Conservation (phyloP, 2,113 vertebrate genomes). For the Oreamnos americanus region DNA sequence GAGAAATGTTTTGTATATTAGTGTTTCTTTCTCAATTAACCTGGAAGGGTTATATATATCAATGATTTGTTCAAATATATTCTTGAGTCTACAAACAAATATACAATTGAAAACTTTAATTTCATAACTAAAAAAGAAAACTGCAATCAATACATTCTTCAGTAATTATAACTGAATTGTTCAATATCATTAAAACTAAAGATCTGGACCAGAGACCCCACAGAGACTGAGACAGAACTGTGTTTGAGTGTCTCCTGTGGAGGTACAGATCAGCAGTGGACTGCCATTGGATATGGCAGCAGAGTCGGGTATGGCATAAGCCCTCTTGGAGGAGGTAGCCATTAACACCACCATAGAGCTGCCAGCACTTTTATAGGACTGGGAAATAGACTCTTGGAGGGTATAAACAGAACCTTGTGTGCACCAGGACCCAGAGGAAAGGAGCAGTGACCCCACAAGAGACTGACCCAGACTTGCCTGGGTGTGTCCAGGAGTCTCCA, state of each 20-base stretch:
- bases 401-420: neutral
- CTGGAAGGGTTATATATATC: constrained; percentile 38
- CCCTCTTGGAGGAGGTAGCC: neutral
- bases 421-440: neutral
- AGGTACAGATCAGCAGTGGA: neutral
- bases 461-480: neutral
- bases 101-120: constrained; percentile 47
- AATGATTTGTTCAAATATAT: constrained; percentile 64
- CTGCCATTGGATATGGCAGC: neutral
- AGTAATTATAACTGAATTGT: constrained; percentile 62
- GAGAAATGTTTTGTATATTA: constrained; percentile 61
- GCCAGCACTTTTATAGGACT: neutral
- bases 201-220: neutral
- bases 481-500: neutral
- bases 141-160: constrained; percentile 19
- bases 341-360: neutral
- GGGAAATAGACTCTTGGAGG: neutral
- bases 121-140: constrained; percentile 31
- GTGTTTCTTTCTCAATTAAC: constrained; percentile 76
- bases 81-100: constrained; percentile 54
- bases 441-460: neutral
- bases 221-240: neutral
- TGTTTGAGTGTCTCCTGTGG: neutral
- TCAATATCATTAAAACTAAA: constrained; percentile 55
- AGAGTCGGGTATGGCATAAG: neutral